Conservation (phyloP, 2,888 invertebrate species). For the Drosophila helvetica region DNA sequence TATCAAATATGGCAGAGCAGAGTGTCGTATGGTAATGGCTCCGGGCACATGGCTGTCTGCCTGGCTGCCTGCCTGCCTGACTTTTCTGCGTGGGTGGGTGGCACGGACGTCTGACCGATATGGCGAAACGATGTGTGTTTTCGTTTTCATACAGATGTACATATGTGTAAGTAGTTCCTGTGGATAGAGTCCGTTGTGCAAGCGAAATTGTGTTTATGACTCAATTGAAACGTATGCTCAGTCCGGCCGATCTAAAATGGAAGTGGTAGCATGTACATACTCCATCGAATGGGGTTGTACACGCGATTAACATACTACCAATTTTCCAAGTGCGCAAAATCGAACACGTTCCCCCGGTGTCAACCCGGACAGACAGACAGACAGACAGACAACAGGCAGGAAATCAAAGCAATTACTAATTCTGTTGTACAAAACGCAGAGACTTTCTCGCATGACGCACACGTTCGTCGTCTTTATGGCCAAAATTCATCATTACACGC, state of each 20-base stretch:
- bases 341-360: slow-evolving; percentile 62
- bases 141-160: background rate
- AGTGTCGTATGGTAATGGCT: slow-evolving; percentile 25
- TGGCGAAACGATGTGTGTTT: slow-evolving; percentile 43
- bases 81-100: slow-evolving; percentile 38
- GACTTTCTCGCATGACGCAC: slow-evolving; percentile 52
- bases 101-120: slow-evolving; percentile 56
- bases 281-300: slow-evolving; percentile 31
- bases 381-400: slow-evolving; percentile 58
- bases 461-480: slow-evolving; percentile 18
- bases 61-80: background rate
- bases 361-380: no score
- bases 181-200: slow-evolving; percentile 20
- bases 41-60: slow-evolving; percentile 22
- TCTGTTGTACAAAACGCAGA: slow-evolving; percentile 36
- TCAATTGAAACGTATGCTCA: slow-evolving; percentile 69
- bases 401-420: slow-evolving; percentile 59
- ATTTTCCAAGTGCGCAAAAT: slow-evolving; percentile 57
- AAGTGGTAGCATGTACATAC: slow-evolving; percentile 46
- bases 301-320: slow-evolving; percentile 59
- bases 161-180: slow-evolving; percentile 40
- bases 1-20: slow-evolving; percentile 66
- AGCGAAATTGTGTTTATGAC: slow-evolving; percentile 51
- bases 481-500: slow-evolving; percentile 11
- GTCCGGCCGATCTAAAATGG: slow-evolving; percentile 55